Evolutionary conservation across 2,888 invertebrate species (phyloP).

Genomic region (Polydrusus tereticollis): DNA sequence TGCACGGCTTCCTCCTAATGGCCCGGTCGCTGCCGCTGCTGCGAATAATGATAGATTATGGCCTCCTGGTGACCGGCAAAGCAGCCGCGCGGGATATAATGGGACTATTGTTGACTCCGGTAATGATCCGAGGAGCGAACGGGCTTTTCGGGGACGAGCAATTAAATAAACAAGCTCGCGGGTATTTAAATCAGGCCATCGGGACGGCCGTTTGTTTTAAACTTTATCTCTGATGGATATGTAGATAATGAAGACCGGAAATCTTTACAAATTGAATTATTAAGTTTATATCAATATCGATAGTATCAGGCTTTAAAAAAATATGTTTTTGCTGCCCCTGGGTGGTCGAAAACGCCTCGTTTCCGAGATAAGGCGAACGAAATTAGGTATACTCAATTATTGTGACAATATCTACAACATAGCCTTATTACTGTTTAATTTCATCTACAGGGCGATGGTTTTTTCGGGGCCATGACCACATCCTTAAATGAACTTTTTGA

Average conservation of each 20-base stretch:
- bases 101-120: constrained; percentile 32
- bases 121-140: background rate
- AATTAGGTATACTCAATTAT: no score
- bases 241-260: background rate
- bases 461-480: no score
- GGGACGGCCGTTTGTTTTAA: background rate
- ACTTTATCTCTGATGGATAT: background rate
- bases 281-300: no score
- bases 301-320: no score
- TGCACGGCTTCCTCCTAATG: constrained; percentile 43
- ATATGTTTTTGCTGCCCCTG: no score
- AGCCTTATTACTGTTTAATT: no score
- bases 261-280: background rate
- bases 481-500: no score
- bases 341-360: no score
- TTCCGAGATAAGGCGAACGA: no score
- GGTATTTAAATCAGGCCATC: background rate
- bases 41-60: constrained; percentile 37
- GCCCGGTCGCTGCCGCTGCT: constrained; percentile 33
- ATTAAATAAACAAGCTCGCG: constrained; percentile 24
- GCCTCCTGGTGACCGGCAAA: constrained; percentile 39
- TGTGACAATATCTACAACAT: no score
- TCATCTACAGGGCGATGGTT: no score
- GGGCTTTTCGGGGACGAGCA: constrained; percentile 25
- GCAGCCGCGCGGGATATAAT: constrained; percentile 37